phyloP scores from a whole-genome alignment of 2,797 vertebrate species.

The Lycodopsis pacificus region DNA sequence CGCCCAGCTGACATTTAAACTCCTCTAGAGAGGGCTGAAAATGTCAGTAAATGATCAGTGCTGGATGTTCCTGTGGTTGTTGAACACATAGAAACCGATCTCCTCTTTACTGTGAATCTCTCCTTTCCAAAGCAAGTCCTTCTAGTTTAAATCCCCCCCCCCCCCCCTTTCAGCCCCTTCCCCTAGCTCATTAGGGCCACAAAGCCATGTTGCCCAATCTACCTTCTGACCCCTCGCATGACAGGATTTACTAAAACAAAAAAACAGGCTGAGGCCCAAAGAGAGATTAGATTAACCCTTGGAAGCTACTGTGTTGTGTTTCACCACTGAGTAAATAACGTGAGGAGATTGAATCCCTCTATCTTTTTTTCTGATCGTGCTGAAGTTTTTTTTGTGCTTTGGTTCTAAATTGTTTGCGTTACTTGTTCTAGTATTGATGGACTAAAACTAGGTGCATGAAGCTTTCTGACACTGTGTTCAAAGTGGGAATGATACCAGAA shows the following conservation, averaged over 20 bases:
- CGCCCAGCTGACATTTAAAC: slow-evolving; percentile 71
- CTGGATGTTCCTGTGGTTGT: slow-evolving; percentile 35
- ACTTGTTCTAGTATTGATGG: background rate
- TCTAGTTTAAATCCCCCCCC: slow-evolving; percentile 40
- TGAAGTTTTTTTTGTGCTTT: slow-evolving; percentile 7
- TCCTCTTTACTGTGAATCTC: slow-evolving; percentile 40
- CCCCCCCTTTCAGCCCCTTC: slow-evolving; percentile 19
- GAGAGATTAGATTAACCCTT: slow-evolving; percentile 65
- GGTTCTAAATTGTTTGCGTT: background rate
- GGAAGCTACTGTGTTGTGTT: slow-evolving; percentile 43
- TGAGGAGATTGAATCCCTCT: background rate
- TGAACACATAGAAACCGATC: slow-evolving; percentile 23
- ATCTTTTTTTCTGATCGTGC: background rate
- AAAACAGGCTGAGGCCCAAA: slow-evolving; percentile 54
- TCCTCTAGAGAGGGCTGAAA: slow-evolving; percentile 42
- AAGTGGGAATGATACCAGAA: background rate
- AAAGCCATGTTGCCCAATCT: slow-evolving; percentile 68
- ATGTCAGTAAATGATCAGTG: slow-evolving; percentile 60
- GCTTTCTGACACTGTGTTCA: background rate
- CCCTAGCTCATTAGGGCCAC: slow-evolving; percentile 60
- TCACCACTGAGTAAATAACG: slow-evolving; percentile 22
- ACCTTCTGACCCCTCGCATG: slow-evolving; percentile 72
- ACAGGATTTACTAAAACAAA: slow-evolving; percentile 74
- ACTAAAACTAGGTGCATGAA: background rate
- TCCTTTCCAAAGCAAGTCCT: slow-evolving; percentile 32